phyloP scores from a whole-genome alignment of 1,140 invertebrate genomes.

The Lepidurus apus region DNA sequence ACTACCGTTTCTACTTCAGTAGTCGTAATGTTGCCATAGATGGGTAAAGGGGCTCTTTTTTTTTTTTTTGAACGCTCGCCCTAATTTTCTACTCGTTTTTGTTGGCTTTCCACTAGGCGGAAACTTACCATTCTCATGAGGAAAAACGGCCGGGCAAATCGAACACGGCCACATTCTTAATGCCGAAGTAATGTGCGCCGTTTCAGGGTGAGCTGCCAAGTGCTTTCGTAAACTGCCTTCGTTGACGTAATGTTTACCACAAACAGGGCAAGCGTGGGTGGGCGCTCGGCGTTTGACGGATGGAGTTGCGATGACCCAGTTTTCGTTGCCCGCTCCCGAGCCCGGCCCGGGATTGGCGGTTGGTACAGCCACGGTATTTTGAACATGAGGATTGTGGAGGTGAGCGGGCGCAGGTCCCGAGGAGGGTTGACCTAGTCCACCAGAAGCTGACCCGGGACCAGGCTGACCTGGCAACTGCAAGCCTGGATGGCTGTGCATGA shows the following conservation, averaged over 20 bases:
- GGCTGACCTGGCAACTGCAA: neutral
- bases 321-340: constrained; percentile 15
- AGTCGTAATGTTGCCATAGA: too few relatives aligned
- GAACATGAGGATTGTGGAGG: constrained; percentile 7
- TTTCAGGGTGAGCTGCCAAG: constrained; percentile 85
- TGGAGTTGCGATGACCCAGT: constrained; percentile 37
- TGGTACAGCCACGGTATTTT: neutral
- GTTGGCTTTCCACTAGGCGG: neutral
- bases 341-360: neutral
- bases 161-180: constrained; percentile 90
- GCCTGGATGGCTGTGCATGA: constrained; percentile 13
- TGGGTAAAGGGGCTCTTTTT: neutral
- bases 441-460: constrained; percentile 18
- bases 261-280: constrained; percentile 88
- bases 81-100: neutral
- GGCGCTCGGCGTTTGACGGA: constrained; percentile 85
- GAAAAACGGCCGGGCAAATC: constrained; percentile 88
- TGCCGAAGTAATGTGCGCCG: constrained; percentile 73
- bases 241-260: constrained; percentile 91
- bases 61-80: neutral
- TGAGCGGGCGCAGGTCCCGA: constrained; percentile 22
- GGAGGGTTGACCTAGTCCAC: neutral
- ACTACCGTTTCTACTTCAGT: too few relatives aligned
- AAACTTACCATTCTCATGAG: constrained; percentile 77
- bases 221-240: constrained; percentile 88